Conservation (phyloP, 2,888 invertebrate genomes). For the Trichogramma evanescens region DNA sequence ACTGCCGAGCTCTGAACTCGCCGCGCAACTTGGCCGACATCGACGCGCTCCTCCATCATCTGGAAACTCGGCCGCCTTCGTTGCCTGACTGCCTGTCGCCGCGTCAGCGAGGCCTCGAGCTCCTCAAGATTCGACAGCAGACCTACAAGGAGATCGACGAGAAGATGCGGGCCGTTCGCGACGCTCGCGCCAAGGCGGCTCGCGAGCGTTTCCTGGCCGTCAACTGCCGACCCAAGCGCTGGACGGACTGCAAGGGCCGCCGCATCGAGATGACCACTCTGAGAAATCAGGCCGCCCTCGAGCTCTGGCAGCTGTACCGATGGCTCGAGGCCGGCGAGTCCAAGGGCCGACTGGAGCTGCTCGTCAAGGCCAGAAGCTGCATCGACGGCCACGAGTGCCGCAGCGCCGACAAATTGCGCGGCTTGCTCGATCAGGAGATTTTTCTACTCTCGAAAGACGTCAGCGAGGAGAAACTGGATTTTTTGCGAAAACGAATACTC, state of each 20-base stretch:
- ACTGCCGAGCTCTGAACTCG: conserved; percentile 4
- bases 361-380: conserved; percentile 46
- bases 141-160: neutral
- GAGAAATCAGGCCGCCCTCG: conserved; percentile 69
- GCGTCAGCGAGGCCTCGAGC: neutral
- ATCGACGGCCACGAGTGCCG: conserved; percentile 56
- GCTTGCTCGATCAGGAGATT: conserved; percentile 66
- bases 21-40: conserved; percentile 6
- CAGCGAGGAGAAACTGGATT: conserved; percentile 54
- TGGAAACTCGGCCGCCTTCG: neutral
- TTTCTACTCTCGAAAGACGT: conserved; percentile 61
- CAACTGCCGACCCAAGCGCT: conserved; percentile 66
- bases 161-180: neutral
- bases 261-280: conserved; percentile 73
- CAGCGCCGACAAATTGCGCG: conserved; percentile 55
- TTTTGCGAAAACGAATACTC: conserved; percentile 59
- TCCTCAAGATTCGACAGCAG: neutral
- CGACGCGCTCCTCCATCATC: conserved; percentile 8
- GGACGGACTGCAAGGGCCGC: conserved; percentile 66
- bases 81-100: neutral
- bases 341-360: conserved; percentile 46
- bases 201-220: conserved; percentile 28
- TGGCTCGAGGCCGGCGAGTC: conserved; percentile 53
- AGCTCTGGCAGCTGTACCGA: conserved; percentile 65
- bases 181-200: conserved; percentile 40